Percentiles rank a stretch among this genome's conserved stretches.
Conservation (phyloP, 1,140 invertebrate species). For the Heliconius nattereri region DNA sequence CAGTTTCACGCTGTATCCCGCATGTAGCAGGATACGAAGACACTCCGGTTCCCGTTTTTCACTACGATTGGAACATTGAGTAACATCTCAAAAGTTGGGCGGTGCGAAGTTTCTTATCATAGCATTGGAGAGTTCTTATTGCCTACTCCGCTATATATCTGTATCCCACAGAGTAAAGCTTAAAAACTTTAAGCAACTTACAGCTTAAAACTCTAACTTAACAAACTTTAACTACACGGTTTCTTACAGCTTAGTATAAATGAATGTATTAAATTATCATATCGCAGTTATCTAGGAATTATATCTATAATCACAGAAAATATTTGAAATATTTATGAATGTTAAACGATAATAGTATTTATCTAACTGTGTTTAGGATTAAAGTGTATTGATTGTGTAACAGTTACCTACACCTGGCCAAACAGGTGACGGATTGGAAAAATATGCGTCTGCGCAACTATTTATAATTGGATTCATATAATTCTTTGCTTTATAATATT, state of each 20-base stretch:
- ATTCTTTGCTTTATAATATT: not conserved
- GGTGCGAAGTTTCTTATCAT: too few species aligned
- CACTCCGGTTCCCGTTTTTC: too few species aligned
- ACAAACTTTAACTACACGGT: not conserved
- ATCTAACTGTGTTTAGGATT: not conserved
- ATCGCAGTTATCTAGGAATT: constrained; percentile 16
- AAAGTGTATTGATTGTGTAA: constrained; percentile 12
- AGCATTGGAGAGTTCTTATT: too few species aligned
- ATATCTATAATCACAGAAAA: constrained; percentile 20
- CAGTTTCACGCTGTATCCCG: too few species aligned
- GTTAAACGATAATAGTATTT: constrained; percentile 5
- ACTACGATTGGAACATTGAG: too few species aligned
- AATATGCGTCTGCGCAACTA: constrained; percentile 18
- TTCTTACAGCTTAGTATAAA: not conserved
- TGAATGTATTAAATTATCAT: constrained; percentile 16
- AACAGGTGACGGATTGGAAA: constrained; percentile 16
- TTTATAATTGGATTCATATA: not conserved
- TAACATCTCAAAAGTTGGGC: too few species aligned
- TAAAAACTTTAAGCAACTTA: too few species aligned
- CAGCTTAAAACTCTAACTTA: too few species aligned
- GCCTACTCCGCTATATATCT: too few species aligned
- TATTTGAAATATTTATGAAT: constrained; percentile 25
- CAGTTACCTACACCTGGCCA: not conserved
- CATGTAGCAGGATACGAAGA: too few species aligned
- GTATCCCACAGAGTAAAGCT: too few species aligned